Conservation (phyloP, 2,113 vertebrate genomes). For the Hippocampus mohnikei region DNA sequence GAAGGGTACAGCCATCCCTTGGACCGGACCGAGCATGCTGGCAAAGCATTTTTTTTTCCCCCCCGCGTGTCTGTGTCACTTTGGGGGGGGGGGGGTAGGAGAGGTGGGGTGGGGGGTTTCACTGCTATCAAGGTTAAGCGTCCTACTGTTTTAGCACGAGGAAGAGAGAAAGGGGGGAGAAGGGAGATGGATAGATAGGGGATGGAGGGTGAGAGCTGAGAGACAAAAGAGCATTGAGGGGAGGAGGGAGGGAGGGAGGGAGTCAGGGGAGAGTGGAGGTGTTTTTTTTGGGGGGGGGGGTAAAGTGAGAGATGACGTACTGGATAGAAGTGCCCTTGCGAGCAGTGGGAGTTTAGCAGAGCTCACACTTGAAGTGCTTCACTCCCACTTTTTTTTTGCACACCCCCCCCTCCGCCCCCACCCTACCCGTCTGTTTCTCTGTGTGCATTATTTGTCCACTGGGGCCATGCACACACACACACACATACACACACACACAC, state of each 20-base stretch:
- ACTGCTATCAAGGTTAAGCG: constrained; percentile 76
- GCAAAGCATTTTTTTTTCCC: constrained; percentile 69
- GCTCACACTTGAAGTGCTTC: constrained; percentile 67
- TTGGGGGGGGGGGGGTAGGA: constrained; percentile 52
- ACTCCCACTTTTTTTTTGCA: constrained; percentile 48
- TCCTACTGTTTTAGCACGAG: constrained; percentile 71
- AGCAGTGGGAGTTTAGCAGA: constrained; percentile 63
- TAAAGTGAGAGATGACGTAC: constrained; percentile 51
- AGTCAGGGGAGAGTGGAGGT: constrained; percentile 52
- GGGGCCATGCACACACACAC: constrained; percentile 53
- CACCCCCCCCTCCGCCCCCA: constrained; percentile 17
- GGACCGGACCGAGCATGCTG: constrained; percentile 72
- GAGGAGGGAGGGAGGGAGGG: constrained; percentile 46
- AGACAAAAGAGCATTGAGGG: constrained; percentile 62
- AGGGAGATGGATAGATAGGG: constrained; percentile 69
- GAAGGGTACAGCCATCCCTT: constrained; percentile 74
- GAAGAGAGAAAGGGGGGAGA: constrained; percentile 48
- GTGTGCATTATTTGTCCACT: constrained; percentile 66
- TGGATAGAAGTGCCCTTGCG: constrained; percentile 65
- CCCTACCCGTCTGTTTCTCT: constrained; percentile 44
- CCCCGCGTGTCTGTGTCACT: constrained; percentile 64
- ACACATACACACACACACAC: constrained; percentile 27
- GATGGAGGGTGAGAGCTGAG: constrained; percentile 64
- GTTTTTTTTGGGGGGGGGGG: constrained; percentile 34
- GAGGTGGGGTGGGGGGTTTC: constrained; percentile 63